Percentiles rank a stretch among this genome's conserved stretches.
Evolutionary conservation across 2,797 vertebrate genomes (phyloP).

Genomic region (Pelobates cultripes): DNA sequence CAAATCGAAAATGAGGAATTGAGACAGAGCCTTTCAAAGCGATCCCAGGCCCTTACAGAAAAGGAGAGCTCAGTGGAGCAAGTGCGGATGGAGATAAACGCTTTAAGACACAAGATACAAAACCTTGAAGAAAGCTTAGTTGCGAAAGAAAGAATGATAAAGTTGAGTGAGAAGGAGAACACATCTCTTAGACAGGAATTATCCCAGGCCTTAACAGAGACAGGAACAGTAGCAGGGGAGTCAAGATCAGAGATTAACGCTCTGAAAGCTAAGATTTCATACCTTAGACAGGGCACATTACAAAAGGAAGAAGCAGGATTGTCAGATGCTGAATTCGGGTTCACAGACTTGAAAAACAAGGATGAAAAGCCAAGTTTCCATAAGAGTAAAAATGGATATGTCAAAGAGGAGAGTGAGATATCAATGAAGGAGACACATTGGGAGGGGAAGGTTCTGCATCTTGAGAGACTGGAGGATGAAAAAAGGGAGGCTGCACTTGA

Average conservation of each 20-base stretch:
- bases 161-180: conserved; percentile 11
- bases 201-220: conserved; percentile 42
- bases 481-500: conserved; percentile 56
- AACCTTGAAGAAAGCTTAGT: conserved; percentile 7
- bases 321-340: background rate
- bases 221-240: conserved; percentile 50
- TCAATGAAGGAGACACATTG: too few species aligned
- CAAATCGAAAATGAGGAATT: background rate
- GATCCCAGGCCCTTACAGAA: background rate
- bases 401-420: too few species aligned
- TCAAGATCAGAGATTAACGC: conserved; percentile 20
- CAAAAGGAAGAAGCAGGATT: conserved; percentile 49
- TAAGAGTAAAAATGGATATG: background rate
- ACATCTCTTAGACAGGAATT: background rate
- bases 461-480: too few species aligned
- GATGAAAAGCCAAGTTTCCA: conserved; percentile 33
- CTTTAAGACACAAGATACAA: background rate
- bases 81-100: background rate
- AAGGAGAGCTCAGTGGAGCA: background rate
- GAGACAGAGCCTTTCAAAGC: background rate
- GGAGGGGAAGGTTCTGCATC: too few species aligned
- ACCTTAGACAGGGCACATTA: conserved; percentile 52
- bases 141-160: background rate
- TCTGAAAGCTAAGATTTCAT: background rate
- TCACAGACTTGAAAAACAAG: background rate